Evolutionary conservation across 2,113 vertebrate species (phyloP), one percentile per base, ranked within the genome.

Genomic region (Scatophagus argus): DNA sequence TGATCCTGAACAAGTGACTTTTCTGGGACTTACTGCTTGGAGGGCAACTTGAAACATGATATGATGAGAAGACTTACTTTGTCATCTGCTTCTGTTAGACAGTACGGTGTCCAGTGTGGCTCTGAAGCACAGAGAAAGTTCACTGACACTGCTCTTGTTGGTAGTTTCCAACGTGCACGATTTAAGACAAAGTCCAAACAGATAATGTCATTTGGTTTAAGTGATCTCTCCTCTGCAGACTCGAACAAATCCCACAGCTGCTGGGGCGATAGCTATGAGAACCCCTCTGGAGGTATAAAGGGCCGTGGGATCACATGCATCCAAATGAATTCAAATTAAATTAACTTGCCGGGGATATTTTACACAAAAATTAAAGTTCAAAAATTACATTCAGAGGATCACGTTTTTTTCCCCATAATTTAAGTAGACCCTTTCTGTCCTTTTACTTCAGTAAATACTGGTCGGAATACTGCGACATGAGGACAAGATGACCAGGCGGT

Each of bases 401-500:
- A 14, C 2, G 12, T 29, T 27, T 29, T 16, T 8, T 29, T 27
- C 2, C 2, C 2, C 5, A 14, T 25, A 6, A 11, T 6, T 54
- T 27, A 14, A 29, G 0, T 17, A 4, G 0, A 54, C 29, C 17
- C 12, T 58, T 6, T 36, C 10, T 58, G 32, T 13, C 21, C 9
- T 41, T 61, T 60, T 25, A 4, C 32, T 59, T 13, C 11, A 47
- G 14, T 44, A 1, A 21, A 2, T 17, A 27, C 3, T 5, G n/a
- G n/a, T n/a, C n/a, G n/a, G n/a, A n/a, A n/a, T n/a, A n/a, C n/a
- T 3, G 3, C 34, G 7, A 9, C 61, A 25, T 47, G 55, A n/a
- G 36, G 55, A 66, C 69, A 36, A 5, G 17, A 63, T 64, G 21
- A 1, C 6, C 84, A 63, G 63, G 43, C 39, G 52, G 46, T n/a